Evolutionary conservation across 1,140 invertebrate genomes (phyloP), one percentile per base, ranked within the genome.

Genomic region (Drosophila cardini): DNA sequence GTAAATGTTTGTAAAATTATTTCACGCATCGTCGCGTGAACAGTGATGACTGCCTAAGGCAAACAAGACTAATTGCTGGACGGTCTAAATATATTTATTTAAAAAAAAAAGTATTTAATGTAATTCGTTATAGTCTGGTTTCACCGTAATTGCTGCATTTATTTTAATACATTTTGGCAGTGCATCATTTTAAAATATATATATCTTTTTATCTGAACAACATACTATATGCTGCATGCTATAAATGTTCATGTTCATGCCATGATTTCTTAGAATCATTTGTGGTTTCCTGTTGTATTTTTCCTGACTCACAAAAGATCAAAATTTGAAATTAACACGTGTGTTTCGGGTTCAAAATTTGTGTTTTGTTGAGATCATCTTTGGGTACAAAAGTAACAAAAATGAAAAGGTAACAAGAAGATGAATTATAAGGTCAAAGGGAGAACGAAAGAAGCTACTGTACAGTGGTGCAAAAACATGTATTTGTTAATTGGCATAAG

Each of bases 21-120:
- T 83, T 78, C 67, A 83, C 40, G 80, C 80, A 62, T 76, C 58
- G 72, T 15, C 65, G 80, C 55, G 9, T 53, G 10, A 11, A 10
- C 42, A 30, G 56, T 13, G 32, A 21, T 48, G 6, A 1, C 50
- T 36, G 32, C 13, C 50, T 53, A 53, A 36, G 9, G n/a, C 11
- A 15, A 32, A 52, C 48, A 5, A 16, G 30, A 21, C 13, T 18
- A 18, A 46, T 46, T 46, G 9, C 15, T 26, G 21, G 21, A 26
- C 2, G 21, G 21, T 26, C 13, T n/a, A 15, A 40, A 40, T 9
- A 40, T 40, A 16, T 15, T 16, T 2, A 38, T 43, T 1, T 43
- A 15, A 26, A 48, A 26, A 48, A 46, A 21, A 30, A 2, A 26
- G 5, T 26, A 26, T 3, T 26, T 26, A 3, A 26, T 13, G 13